These are phyloP conservation scores for Calliphora vomitoria DNA, from an alignment of 2,888 invertebrate species.

Conservation along the genomic window DNA sequence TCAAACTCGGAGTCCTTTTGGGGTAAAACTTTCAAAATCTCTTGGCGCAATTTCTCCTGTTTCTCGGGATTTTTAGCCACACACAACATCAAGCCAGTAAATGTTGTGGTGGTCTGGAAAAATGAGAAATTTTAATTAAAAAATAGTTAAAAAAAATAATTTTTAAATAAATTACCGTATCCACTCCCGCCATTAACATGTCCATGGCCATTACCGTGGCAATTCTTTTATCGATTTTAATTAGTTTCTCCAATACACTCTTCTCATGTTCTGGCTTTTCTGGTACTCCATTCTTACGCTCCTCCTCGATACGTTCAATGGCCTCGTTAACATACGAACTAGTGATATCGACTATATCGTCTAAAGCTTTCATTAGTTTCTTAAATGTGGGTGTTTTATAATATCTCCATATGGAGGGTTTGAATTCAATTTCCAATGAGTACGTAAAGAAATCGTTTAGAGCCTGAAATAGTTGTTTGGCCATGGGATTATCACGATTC, in stretches of 20 bases:
- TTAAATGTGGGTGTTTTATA: slow-evolving; percentile 77
- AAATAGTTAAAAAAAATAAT: background rate
- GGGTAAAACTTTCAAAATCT: slow-evolving; percentile 85
- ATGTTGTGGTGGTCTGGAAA: slow-evolving; percentile 82
- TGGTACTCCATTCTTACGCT: slow-evolving; percentile 70
- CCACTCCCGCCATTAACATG: slow-evolving; percentile 89
- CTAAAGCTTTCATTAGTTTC: slow-evolving; percentile 76
- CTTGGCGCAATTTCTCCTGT: slow-evolving; percentile 88
- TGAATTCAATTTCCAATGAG: slow-evolving; percentile 76
- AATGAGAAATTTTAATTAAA: background rate
- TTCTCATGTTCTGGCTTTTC: slow-evolving; percentile 80
- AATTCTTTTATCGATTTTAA: slow-evolving; percentile 87
- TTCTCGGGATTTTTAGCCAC: slow-evolving; percentile 88
- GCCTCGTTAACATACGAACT: slow-evolving; percentile 82
- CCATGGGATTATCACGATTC: slow-evolving; percentile 71
- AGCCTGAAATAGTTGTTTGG: slow-evolving; percentile 75
- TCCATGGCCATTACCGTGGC: slow-evolving; percentile 89
- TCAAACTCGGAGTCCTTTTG: slow-evolving; percentile 84
- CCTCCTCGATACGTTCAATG: slow-evolving; percentile 77
- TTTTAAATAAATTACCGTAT: slow-evolving; percentile 86
- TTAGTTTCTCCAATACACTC: slow-evolving; percentile 88
- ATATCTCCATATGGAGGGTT: slow-evolving; percentile 78
- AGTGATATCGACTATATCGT: slow-evolving; percentile 78
- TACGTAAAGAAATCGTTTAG: slow-evolving; percentile 70
- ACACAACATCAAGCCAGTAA: slow-evolving; percentile 76